Conservation (phyloP, 2,888 invertebrate genomes). For the Tachystola acroxantha region DNA sequence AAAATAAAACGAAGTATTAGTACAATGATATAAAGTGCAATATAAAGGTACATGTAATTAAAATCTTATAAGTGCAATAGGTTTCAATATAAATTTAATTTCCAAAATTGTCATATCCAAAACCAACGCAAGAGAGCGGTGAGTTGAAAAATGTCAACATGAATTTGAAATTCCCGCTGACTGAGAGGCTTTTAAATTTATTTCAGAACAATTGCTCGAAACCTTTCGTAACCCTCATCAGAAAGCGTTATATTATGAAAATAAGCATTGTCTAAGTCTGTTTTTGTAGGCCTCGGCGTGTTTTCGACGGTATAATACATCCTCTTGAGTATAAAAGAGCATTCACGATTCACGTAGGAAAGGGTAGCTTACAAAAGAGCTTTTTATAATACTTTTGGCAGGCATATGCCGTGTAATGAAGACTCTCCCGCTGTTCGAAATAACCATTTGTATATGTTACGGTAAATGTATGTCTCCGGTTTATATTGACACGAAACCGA, state of each 20-base stretch:
- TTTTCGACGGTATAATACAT: slow-evolving; percentile 52
- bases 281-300: slow-evolving; percentile 48
- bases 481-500: too few species aligned
- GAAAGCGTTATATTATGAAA: slow-evolving; percentile 64
- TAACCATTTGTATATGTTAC: slow-evolving; percentile 44
- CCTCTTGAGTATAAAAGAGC: slow-evolving; percentile 63
- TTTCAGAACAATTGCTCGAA: slow-evolving; percentile 6
- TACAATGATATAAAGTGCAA: too few species aligned
- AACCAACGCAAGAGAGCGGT: not conserved
- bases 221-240: slow-evolving; percentile 32
- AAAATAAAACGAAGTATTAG: too few species aligned
- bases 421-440: slow-evolving; percentile 46
- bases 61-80: too few species aligned
- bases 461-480: too few species aligned
- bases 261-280: slow-evolving; percentile 62
- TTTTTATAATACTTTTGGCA: slow-evolving; percentile 68
- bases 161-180: not conserved
- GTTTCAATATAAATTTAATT: too few species aligned
- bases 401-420: slow-evolving; percentile 47
- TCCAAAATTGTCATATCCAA: too few species aligned
- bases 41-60: too few species aligned
- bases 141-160: not conserved
- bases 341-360: slow-evolving; percentile 51
- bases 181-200: not conserved
- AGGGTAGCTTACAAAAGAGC: slow-evolving; percentile 62